phyloP scores from a whole-genome alignment of 2,888 invertebrate species.

The Plemyria rubiginata region DNA sequence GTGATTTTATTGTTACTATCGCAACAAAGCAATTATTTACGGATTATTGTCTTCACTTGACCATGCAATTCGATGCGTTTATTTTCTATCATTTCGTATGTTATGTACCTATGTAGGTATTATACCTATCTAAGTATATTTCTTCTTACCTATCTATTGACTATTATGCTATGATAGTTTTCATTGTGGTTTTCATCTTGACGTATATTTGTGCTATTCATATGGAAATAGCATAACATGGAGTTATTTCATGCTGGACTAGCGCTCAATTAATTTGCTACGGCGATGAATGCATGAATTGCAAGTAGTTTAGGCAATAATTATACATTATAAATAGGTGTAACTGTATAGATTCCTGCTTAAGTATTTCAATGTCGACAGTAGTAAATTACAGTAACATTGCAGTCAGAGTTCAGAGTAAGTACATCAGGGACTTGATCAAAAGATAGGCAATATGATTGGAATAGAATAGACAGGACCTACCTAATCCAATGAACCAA shows the following conservation, averaged over 20 bases:
- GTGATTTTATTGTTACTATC: constrained; percentile 2
- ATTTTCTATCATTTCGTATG: neutral
- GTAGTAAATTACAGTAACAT: too few species aligned
- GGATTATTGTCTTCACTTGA: neutral
- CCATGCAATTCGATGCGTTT: neutral
- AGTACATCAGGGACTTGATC: too few species aligned
- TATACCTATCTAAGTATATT: too few species aligned
- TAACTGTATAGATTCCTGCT: too few species aligned
- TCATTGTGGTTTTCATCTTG: neutral
- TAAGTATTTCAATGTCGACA: too few species aligned
- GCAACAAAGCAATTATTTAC: neutral
- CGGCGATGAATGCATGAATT: constrained; percentile 8
- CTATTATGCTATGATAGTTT: too few species aligned
- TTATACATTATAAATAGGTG: too few species aligned
- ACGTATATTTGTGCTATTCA: neutral
- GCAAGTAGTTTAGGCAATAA: neutral
- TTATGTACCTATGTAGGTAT: too few species aligned
- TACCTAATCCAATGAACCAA: too few species aligned
- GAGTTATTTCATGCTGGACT: constrained; percentile 5
- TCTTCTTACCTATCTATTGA: neutral
- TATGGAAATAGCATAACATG: constrained; percentile 5
- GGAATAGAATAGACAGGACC: too few species aligned
- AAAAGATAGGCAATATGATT: too few species aligned
- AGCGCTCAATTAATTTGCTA: constrained; percentile 4
- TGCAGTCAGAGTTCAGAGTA: too few species aligned